Evolutionary conservation across 2,888 invertebrate species (phyloP), one percentile per base, ranked within the genome.

Genomic region (Gari tellinella): DNA sequence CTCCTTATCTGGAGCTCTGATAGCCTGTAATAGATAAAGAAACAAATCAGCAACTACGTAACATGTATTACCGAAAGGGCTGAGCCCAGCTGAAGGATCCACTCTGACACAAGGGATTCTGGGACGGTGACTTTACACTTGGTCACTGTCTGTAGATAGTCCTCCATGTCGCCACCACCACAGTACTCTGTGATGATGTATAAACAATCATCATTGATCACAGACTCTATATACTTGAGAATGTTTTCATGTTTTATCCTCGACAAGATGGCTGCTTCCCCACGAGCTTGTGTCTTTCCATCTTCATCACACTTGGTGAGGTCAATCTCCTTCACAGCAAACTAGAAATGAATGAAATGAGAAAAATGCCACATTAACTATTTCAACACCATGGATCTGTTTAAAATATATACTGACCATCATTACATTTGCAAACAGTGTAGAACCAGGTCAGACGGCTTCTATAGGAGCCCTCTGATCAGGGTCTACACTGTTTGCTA

Each of bases 181-280:
- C 86, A 86, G 51, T 74, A 84, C 61, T 86, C 86, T 40, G 85
- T 83, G 17, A 86, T 80, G 31, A 86, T 84, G 51, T 82, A 80
- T 12, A 85, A 69, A 25, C 80, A 75, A 17, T 82, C 81, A 26
- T 84, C 82, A 46, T 79, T 77, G 49, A 85, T 79, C 41, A 85
- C 84, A 21, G 86, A 83, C 62, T 86, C 86, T 0, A 84, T 69
- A 56, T 84, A 83, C 26, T 66, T 64, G 26, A 85, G 70, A 17
- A 86, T 79, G 57, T 81, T 65, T 1, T 70, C 79, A 56, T 86
- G 85, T 15, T 73, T 68, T 10, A 86, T 58, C 12, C 79, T 69
- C 3, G 82, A 72, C 46, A 85, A 66, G 12, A 86, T 60, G 17
- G 79, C 65, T 1, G 85, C 78, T 51, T 86, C 86, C 26, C 64